Base-by-base conservation (phyloP, 92 coral and sea anemone species). In the Pocillopora meandrina region DNA sequence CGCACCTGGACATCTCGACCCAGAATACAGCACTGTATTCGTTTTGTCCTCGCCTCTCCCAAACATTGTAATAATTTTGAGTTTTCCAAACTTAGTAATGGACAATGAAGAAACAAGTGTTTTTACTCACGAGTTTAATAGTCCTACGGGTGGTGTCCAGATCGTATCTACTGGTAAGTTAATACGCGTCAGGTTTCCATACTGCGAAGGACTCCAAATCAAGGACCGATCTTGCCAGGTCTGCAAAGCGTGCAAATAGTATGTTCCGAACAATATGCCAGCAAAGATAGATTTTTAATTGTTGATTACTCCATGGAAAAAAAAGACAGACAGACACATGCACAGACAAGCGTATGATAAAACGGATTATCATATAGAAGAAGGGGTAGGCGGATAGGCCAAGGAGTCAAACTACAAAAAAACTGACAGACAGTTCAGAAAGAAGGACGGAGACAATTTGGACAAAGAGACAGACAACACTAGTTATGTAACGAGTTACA, bases 71-170 rank as follows among this genome's bases (percentile, higher is more conserved):
- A 4, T 16, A 5, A 59, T 0, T 59, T 59, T 12, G 62, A 59
- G 16, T 12, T 59, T 59, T 16, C 14, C 16, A 12, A 7, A 18
- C 31, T 0, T 17, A 26, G 47, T 56, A 1, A 62, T 4, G 18
- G 8, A 77, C 21, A 61, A 63, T 19, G n/a, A 42, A 5, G 13
- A 10, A 12, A 75, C 60, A 14, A 21, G 26, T 31, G 17, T 66
- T 49, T 12, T 58, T 10, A 84, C 87, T 31, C 68, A 88, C 91
- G 88, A 72, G 83, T 88, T 88, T 0, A 88, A 72, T 10, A 88
- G 85, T 17, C 85, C 91, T 8, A 88, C 76, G 6, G 91, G 88
- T 16, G 91, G 91, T 1, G 83, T 79, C 91, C 91, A 88, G n/a
- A 88, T 70, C 0, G 84, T 66, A 21, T 70, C 77, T 18, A 34